Base-by-base conservation (phyloP, 2,888 invertebrate species). In the Ceratothoa steindachneri region DNA sequence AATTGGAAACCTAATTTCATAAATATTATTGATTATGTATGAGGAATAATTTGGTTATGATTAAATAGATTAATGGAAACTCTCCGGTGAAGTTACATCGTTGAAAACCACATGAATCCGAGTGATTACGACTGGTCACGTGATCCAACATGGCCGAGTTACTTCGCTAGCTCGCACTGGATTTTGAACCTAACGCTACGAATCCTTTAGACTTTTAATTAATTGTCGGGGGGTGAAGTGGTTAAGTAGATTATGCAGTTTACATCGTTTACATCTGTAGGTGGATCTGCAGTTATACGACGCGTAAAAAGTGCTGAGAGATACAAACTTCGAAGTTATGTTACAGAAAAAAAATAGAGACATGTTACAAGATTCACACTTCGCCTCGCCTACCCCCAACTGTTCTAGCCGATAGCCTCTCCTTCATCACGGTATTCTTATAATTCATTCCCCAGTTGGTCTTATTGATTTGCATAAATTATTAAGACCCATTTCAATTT, bases 401-500 rank as follows among this genome's bases (percentile, higher is more conserved):
- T 60, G 60, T 24, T 60, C 27, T 60, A 12, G 5, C 60, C 60
- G 24, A 60, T 60, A 60, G 60, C 60, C 27, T 60, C 60, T 60
- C 19, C 60, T 60, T 60, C 60, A 60, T 24, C 60, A 24, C 60
- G 22, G 60, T 24, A 24, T 24, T 60, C 60, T 60, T 60, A 60
- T 60, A 60, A 60, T 60, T 60, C 60, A 60, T 60, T 24, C 60
- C 60, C 60, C 60, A 60, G 60, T 60, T 24, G 60, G 60, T 60
- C 60, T 60, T 24, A 24, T 24, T 60, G 60, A 60, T 60, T 60
- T 60, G 60, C 60, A 60, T 60, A 24, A 60, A 60, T 60, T 60
- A 60, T 60, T 60, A 60, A 60, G 60, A 60, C 60, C 60, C 24
- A 60, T 60, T 60, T 60, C 60, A 60, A 60, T 60, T 60, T 60